phyloP scores from a whole-genome alignment of 2,113 vertebrate species.

The Amazona vittata region DNA sequence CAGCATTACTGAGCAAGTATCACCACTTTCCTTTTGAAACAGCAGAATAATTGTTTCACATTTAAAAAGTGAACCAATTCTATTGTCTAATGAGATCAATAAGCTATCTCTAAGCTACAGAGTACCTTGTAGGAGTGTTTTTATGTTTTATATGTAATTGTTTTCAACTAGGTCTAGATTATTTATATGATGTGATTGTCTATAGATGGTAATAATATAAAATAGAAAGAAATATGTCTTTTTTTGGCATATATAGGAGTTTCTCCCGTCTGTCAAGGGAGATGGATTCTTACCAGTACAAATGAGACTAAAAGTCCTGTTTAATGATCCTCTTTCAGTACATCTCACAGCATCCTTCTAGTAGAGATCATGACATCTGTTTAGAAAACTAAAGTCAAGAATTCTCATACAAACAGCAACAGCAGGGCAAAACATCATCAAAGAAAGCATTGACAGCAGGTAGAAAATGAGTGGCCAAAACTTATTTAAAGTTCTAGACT shows the following conservation, averaged over 20 bases:
- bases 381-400: background rate
- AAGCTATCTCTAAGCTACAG: background rate
- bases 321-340: background rate
- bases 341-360: background rate
- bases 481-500: background rate
- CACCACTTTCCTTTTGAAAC: background rate
- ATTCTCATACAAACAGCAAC: background rate
- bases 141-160: background rate
- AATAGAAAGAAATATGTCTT: background rate
- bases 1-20: background rate
- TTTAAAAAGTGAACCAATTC: background rate
- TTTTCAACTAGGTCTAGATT: background rate
- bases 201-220: background rate
- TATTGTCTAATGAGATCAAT: background rate
- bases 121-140: background rate
- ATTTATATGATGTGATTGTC: background rate
- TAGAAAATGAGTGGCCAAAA: background rate
- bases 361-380: background rate
- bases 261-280: background rate
- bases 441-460: background rate
- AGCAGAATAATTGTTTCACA: background rate
- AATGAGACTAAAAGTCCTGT: background rate
- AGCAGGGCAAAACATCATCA: background rate
- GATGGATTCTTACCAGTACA: background rate
- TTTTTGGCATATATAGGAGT: background rate